These are phyloP conservation scores for Mustela lutreola DNA, from an alignment of 2,113 vertebrate genomes.

Conservation along the genomic window DNA sequence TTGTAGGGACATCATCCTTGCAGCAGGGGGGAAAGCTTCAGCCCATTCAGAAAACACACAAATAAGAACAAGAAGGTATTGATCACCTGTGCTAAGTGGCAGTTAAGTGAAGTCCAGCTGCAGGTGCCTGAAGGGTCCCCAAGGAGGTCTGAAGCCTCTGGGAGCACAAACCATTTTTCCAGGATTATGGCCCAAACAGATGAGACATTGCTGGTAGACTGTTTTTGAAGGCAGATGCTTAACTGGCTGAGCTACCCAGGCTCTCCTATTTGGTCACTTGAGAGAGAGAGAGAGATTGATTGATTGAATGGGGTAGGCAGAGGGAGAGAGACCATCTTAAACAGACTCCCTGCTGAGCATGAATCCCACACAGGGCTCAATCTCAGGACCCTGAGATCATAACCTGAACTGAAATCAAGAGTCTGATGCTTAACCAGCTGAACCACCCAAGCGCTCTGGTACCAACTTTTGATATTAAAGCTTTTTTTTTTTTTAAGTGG, in stretches of 20 bases:
- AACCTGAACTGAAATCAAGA: not conserved
- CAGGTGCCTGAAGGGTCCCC: not conserved
- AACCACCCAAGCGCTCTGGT: not conserved
- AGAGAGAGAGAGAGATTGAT: not conserved
- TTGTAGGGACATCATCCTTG: not conserved
- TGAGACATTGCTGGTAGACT: not conserved
- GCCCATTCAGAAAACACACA: not conserved
- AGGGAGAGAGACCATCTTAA: not conserved
- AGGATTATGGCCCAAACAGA: not conserved
- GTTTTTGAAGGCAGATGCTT: not conserved
- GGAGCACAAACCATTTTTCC: not conserved
- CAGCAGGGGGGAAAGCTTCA: not conserved
- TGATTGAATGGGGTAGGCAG: too few relatives aligned
- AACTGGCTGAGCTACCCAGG: not conserved
- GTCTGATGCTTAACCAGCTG: not conserved
- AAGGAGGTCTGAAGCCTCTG: not conserved
- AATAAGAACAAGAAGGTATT: not conserved
- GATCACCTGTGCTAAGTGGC: not conserved
- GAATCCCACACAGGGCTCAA: not conserved
- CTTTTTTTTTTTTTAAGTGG: not conserved
- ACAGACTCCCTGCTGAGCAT: not conserved
- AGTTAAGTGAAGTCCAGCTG: not conserved
- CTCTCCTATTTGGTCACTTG: not conserved
- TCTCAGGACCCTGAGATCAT: not conserved
- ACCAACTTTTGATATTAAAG: not conserved